Evolutionary conservation across 2,888 invertebrate species (phyloP).

Genomic region (Tyria jacobaeae): DNA sequence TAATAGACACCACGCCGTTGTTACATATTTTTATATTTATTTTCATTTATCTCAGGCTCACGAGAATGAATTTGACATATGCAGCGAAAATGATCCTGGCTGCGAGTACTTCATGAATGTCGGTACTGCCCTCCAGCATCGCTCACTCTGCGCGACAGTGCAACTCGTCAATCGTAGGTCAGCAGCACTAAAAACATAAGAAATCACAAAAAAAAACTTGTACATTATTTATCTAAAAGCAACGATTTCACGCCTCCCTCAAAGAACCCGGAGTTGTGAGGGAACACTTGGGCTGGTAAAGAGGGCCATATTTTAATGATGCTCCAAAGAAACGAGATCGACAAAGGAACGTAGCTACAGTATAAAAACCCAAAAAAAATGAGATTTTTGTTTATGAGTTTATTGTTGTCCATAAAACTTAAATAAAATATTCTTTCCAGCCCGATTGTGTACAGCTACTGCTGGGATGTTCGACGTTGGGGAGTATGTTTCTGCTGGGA

Average conservation of each 20-base stretch:
- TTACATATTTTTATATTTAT: not conserved
- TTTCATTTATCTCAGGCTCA: constrained; percentile 62
- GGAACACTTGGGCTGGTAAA: too few species aligned
- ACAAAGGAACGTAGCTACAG: too few species aligned
- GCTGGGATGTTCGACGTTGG: constrained; percentile 72
- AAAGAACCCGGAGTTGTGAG: too few species aligned
- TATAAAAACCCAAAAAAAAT: too few species aligned
- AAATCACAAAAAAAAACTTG: too few species aligned
- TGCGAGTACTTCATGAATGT: constrained; percentile 72
- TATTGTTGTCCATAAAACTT: not conserved
- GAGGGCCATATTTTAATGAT: too few species aligned
- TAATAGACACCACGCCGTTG: not conserved
- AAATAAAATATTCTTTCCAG: not conserved
- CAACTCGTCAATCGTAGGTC: constrained; percentile 70
- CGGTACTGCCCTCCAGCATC: constrained; percentile 68
- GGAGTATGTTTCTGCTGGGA: constrained; percentile 61
- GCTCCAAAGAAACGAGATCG: too few species aligned
- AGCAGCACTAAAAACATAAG: too few species aligned
- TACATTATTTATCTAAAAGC: too few species aligned
- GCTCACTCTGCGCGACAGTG: constrained; percentile 59
- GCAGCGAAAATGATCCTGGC: constrained; percentile 64
- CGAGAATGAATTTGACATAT: constrained; percentile 73
- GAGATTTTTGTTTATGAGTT: not conserved
- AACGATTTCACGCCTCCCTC: too few species aligned
- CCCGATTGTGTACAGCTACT: constrained; percentile 60